These are phyloP conservation scores for Eurystomus glaucurus DNA, from an alignment of 2,797 vertebrate genomes.

Conservation along the genomic window DNA sequence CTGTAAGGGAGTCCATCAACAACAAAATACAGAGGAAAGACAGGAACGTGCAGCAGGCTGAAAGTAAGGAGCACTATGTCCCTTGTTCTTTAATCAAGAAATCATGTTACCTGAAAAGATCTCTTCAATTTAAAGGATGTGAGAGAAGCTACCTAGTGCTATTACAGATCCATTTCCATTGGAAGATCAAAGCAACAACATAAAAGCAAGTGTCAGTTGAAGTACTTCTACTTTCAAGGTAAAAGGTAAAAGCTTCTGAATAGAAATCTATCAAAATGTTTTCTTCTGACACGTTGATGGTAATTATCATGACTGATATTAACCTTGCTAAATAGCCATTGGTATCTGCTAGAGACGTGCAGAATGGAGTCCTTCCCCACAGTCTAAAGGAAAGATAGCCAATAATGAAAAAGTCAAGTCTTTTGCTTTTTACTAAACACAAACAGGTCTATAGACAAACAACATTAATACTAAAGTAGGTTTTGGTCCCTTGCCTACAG, in stretches of 20 bases:
- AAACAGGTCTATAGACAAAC: not conserved
- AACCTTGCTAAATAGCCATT: not conserved
- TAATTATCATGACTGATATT: not conserved
- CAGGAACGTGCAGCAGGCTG: not conserved
- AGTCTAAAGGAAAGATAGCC: not conserved
- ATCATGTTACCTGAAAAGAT: not conserved
- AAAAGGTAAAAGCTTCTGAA: constrained; percentile 18
- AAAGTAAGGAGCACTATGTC: not conserved
- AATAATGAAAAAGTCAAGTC: not conserved
- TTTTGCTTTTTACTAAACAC: not conserved
- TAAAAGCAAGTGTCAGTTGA: constrained; percentile 25
- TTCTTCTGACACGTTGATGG: not conserved
- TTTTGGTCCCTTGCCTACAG: not conserved
- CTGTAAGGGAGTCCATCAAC: not conserved
- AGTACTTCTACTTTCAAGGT: not conserved
- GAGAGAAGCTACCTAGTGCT: not conserved
- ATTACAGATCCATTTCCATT: constrained; percentile 9
- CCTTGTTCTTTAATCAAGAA: not conserved
- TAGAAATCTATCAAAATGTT: not conserved
- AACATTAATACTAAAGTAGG: not conserved
- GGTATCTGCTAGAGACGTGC: not conserved
- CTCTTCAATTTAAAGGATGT: not conserved
- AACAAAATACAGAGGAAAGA: not conserved
- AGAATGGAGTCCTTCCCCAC: not conserved
- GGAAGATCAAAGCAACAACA: constrained; percentile 44